Percentiles rank a stretch among this genome's conserved stretches.
phyloP scores from a whole-genome alignment of 2,888 invertebrate genomes.

The Tiliacea citrago region DNA sequence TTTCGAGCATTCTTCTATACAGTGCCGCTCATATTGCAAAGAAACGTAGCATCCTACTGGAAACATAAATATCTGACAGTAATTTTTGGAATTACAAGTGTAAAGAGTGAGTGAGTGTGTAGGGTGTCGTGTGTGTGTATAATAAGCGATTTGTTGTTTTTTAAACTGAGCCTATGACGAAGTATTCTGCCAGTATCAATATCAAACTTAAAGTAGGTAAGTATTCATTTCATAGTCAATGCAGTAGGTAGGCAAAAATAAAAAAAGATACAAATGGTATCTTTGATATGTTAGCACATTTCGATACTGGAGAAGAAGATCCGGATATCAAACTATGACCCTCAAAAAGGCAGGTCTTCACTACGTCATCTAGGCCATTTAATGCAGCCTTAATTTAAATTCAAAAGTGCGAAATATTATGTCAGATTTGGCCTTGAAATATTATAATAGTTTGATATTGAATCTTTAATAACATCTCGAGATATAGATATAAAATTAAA shows the following conservation, averaged over 20 bases:
- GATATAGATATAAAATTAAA: conserved; percentile 1
- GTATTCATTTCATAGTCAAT: not conserved
- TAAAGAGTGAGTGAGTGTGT: too few relatives aligned
- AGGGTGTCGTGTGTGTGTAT: too few relatives aligned
- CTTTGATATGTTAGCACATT: not conserved
- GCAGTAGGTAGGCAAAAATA: not conserved
- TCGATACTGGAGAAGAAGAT: not conserved
- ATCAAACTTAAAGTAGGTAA: too few relatives aligned
- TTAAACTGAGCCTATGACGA: not conserved
- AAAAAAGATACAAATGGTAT: not conserved
- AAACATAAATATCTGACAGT: not conserved
- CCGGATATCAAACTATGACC: conserved; percentile 1
- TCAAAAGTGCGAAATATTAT: not conserved
- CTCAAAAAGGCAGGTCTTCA: not conserved
- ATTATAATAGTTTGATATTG: not conserved
- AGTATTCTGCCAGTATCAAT: not conserved
- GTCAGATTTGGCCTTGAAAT: conserved; percentile 4
- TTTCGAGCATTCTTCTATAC: too few relatives aligned
- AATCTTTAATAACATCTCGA: conserved; percentile 7
- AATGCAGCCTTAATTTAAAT: conserved; percentile 35
- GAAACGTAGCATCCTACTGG: too few relatives aligned
- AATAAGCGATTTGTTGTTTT: not conserved
- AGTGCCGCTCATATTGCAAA: too few relatives aligned
- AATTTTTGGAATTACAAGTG: not conserved
- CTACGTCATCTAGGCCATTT: not conserved